phyloP scores from a whole-genome alignment of 2,888 invertebrate genomes.

The Oxycera nigricornis region DNA sequence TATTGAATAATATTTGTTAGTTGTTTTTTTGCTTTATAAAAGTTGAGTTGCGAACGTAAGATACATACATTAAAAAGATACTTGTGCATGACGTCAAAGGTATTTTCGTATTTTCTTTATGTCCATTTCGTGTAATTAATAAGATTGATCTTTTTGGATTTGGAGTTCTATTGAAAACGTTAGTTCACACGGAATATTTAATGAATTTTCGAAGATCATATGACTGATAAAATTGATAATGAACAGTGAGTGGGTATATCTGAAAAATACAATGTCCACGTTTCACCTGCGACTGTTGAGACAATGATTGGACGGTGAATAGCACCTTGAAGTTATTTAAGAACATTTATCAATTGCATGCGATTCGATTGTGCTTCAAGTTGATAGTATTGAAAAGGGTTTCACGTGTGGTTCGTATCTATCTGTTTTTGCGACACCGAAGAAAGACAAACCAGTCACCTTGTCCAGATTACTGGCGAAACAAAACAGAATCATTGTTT shows the following conservation, averaged over 20 bases:
- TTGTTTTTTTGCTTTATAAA: neutral
- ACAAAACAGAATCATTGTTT: too few relatives aligned
- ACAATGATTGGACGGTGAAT: neutral
- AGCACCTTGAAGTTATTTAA: neutral
- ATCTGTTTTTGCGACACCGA: too few relatives aligned
- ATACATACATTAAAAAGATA: neutral
- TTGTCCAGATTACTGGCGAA: too few relatives aligned
- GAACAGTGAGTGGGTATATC: neutral
- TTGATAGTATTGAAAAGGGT: too few relatives aligned
- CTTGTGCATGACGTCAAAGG: neutral
- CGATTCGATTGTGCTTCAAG: neutral
- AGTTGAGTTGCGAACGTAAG: neutral
- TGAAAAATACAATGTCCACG: neutral
- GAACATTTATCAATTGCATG: neutral
- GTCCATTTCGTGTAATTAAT: neutral
- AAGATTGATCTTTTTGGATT: neutral
- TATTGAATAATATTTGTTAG: neutral
- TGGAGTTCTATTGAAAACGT: conserved; percentile 11
- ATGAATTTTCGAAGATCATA: conserved; percentile 4
- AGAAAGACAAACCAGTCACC: too few relatives aligned
- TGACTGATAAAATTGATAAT: conserved; percentile 13
- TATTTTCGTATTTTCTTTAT: neutral
- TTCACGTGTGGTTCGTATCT: too few relatives aligned
- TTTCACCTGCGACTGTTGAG: neutral
- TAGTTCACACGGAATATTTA: neutral